Evolutionary conservation across 2,888 invertebrate genomes (phyloP).

Genomic region (Hemaris fuciformis): DNA sequence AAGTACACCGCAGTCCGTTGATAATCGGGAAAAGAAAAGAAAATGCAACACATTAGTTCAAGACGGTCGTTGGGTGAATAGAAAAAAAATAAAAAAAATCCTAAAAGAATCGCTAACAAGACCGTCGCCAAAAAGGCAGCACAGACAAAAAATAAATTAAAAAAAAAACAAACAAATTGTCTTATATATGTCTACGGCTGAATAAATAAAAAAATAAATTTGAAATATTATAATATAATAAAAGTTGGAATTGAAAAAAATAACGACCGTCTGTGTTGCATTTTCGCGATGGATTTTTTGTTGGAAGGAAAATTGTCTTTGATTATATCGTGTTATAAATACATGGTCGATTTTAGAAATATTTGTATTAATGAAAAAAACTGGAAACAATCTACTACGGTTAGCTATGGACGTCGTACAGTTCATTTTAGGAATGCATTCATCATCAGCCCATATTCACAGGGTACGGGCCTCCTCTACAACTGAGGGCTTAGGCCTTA

Average conservation of each 20-base stretch:
- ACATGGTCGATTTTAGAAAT: neutral
- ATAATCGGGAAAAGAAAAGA: conserved; percentile 76
- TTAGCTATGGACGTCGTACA: too few species aligned
- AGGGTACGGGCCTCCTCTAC: too few species aligned
- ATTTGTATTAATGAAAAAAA: neutral
- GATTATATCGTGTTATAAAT: neutral
- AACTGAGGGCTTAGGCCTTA: too few species aligned
- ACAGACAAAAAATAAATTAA: conserved; percentile 57
- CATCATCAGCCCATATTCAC: too few species aligned
- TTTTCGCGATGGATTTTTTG: conserved; percentile 62
- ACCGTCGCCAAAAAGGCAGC: conserved; percentile 77
- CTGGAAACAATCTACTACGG: neutral
- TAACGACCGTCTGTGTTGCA: conserved; percentile 79
- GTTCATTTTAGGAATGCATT: too few species aligned
- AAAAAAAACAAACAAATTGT: neutral
- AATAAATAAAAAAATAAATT: conserved; percentile 25
- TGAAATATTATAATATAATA: too few species aligned
- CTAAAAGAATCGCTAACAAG: conserved; percentile 31
- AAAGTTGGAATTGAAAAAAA: conserved; percentile 25
- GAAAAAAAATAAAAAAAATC: conserved; percentile 27
- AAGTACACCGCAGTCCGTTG: conserved; percentile 13
- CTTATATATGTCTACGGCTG: conserved; percentile 17
- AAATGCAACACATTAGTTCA: conserved; percentile 79
- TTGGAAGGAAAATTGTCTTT: conserved; percentile 44
- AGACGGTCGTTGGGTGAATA: conserved; percentile 55